Evolutionary conservation across 1,140 invertebrate genomes (phyloP).

Genomic region (Neodiprion lecontei): DNA sequence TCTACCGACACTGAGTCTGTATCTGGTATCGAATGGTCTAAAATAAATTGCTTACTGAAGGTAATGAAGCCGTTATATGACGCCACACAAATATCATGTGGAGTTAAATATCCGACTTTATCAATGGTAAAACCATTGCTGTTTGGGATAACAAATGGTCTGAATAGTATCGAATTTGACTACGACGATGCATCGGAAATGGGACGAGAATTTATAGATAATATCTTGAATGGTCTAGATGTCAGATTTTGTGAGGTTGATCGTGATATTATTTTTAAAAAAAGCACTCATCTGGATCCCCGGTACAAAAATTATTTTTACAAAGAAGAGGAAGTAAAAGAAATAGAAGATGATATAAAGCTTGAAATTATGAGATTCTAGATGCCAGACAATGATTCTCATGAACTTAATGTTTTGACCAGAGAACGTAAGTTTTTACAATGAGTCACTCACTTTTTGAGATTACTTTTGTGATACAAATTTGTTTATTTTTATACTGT

Average conservation of each 20-base stretch:
- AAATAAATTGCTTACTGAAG: conserved; percentile 17
- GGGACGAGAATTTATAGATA: not conserved
- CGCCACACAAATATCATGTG: conserved; percentile 27
- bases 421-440: not conserved
- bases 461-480: not conserved
- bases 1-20: conserved; percentile 18
- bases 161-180: conserved; percentile 17
- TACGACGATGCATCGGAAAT: not conserved
- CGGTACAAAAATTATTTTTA: conserved; percentile 13
- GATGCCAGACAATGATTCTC: not conserved
- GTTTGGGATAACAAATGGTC: conserved; percentile 20
- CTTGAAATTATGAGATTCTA: not conserved
- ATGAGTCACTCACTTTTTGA: not conserved
- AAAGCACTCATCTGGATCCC: conserved; percentile 15
- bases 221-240: conserved; percentile 2
- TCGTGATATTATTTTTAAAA: not conserved
- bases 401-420: not conserved
- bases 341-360: not conserved
- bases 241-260: not conserved
- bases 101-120: conserved; percentile 26
- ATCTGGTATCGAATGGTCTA: conserved; percentile 17
- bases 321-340: not conserved
- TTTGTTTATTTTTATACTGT: not conserved
- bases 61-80: conserved; percentile 28
- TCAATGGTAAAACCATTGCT: conserved; percentile 29